Base-by-base conservation (phyloP, 2,888 invertebrate species). In the Eristalis tenax region DNA sequence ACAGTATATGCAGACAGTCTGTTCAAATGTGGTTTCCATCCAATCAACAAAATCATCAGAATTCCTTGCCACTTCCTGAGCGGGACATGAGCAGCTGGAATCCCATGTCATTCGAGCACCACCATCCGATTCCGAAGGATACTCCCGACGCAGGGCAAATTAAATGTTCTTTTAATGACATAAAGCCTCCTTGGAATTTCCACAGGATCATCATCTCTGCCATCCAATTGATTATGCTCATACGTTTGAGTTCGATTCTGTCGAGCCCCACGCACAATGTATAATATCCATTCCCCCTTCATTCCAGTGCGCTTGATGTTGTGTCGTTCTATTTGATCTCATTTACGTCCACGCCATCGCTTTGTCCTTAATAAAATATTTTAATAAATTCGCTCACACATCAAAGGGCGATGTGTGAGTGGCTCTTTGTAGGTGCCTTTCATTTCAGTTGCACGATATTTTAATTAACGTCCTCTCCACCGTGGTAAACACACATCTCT, bases 341-440 rank as follows among this genome's bases (percentile, higher is more conserved):
- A 77, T 56, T 50, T 50, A 8, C 50, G 18, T 8, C 10, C 50
- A 6, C 50, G 8, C 50, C 18, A 8, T 18, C 50, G 50, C 50
- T 50, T 50, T 61, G 15, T 61, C 63, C 77, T 77, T 63, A 77
- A 69, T 69, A 69, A 77, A 63, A 77, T 69, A 77, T 77, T 77
- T 77, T 69, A 69, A 50, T 77, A 69, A 69, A 63, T 63, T 50
- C 69, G 11, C 50, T 6, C 4, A n/a, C 43, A 6, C 26, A 26
- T 65, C 26, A 57, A 66, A 28, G 40, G 38, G 18, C 10, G 56
- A 56, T 59, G 59, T 59, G 59, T 23, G 59, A 59, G 59, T 59
- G 26, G 26, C 26, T 59, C 26, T 68, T 68, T 64, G 26, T 74
- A n/a, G 15, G 35, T 8, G 56, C n/a, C 64, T 50, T 50, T 35